Evolutionary conservation across 2,888 invertebrate species (phyloP), one percentile per base, ranked within the genome.

Genomic region (Zygaena filipendulae): DNA sequence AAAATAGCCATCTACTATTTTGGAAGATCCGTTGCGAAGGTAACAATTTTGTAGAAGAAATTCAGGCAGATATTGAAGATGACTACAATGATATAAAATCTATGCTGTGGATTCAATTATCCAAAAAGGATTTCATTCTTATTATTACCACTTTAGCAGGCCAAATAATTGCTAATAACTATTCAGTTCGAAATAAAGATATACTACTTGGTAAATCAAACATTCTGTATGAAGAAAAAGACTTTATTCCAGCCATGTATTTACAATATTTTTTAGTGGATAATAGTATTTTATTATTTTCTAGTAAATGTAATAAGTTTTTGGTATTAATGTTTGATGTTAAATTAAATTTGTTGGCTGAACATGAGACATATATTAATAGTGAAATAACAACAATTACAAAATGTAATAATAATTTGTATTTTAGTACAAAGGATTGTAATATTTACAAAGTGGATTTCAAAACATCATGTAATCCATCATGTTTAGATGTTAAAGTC

Each of bases 281-380:
- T 18, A 43, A 55, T n/a, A 50, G 59, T 18, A 37, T 61, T 4
- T 28, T 69, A 26, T 29, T 72, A 13, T 10, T 68, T 2, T 74
- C 42, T 32, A 57, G 49, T 30, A 79, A 79, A 53, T 52, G 72
- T 29, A 61, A 75, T 45, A 66, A 75, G 54, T 40, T 79, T 27
- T 18, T 74, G 2, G 36, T 53, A 4, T 51, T 60, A 36, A 29
- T 62, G 30, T 36, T 71, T 13, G 56, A 66, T 34, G 30, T 44
- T 6, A 33, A 53, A 7, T 52, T 50, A 22, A 54, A 49, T 22
- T 33, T 63, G 3, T 5, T 64, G 14, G 47, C 52, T 3, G 53
- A 72, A 33, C 45, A 43, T 37, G 23, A 62, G 2, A 49, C 55
- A 16, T 66, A 66, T 33, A 33, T 75, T 1, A 72, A 71, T 46